phyloP scores from a whole-genome alignment of 2,888 invertebrate species.

The Latheticus oryzae region DNA sequence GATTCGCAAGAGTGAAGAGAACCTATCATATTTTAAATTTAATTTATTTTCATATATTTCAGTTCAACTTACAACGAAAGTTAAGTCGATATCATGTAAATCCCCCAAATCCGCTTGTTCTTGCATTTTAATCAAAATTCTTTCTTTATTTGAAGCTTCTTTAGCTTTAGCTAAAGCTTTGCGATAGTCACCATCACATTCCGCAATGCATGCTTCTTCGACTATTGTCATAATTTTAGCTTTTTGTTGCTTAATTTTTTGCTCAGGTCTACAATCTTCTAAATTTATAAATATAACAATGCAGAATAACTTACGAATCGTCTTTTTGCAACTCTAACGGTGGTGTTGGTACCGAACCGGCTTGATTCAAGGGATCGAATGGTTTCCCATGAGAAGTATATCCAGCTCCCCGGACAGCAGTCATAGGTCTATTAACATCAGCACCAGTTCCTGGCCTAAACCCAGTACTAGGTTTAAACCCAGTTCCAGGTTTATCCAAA shows the following conservation, averaged over 20 bases:
- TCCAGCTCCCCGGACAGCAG: slow-evolving; percentile 96
- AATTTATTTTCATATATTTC: slow-evolving; percentile 1
- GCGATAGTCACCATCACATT: slow-evolving; percentile 72
- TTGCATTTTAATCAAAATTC: slow-evolving; percentile 88
- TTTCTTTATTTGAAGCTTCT: slow-evolving; percentile 94
- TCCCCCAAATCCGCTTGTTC: slow-evolving; percentile 93
- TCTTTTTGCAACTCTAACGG: slow-evolving; percentile 79
- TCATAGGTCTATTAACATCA: slow-evolving; percentile 82
- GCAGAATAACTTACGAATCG: slow-evolving; percentile 73
- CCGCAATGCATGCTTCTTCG: slow-evolving; percentile 87
- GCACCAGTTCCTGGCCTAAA: slow-evolving; percentile 62
- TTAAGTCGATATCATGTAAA: slow-evolving; percentile 93
- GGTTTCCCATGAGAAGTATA: slow-evolving; percentile 83
- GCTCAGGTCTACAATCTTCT: slow-evolving; percentile 78
- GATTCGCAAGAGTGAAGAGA: slow-evolving; percentile 94
- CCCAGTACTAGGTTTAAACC: slow-evolving; percentile 62
- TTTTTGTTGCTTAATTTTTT: slow-evolving; percentile 90
- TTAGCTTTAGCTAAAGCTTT: slow-evolving; percentile 91
- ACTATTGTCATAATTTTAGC: slow-evolving; percentile 88
- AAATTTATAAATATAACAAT: slow-evolving; percentile 2
- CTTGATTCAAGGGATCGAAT: slow-evolving; percentile 84
- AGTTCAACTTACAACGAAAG: slow-evolving; percentile 81
- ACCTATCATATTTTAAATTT: slow-evolving; percentile 81
- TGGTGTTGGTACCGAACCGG: slow-evolving; percentile 68
- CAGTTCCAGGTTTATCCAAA: slow-evolving; percentile 50